Evolutionary conservation across 2,113 vertebrate species (phyloP).

Genomic region (Callipepla californica): DNA sequence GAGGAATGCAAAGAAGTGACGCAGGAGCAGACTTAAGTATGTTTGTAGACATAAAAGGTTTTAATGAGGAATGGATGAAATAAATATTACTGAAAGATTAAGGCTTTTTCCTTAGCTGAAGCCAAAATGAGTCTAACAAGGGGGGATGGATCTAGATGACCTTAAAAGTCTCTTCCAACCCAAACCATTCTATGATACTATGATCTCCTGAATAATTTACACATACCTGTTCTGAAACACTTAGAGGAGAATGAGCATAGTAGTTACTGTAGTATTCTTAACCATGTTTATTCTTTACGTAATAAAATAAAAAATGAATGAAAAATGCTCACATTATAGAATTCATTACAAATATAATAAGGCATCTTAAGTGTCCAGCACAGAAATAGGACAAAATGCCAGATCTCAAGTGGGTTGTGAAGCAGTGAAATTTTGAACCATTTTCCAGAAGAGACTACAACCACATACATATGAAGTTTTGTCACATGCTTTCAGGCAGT

Average conservation of each 20-base stretch:
- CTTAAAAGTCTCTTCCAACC: too few species aligned
- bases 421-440: background rate
- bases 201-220: conserved; percentile 10
- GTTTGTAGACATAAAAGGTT: background rate
- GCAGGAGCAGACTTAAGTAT: background rate
- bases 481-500: background rate
- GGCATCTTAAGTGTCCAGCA: background rate
- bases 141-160: too few species aligned
- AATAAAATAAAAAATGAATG: background rate
- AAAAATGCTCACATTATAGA: background rate
- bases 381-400: background rate
- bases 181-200: too few species aligned
- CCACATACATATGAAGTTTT: background rate
- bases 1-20: background rate
- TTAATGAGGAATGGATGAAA: background rate
- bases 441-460: background rate
- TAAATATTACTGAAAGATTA: background rate
- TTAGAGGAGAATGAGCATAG: background rate
- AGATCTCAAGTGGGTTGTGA: background rate
- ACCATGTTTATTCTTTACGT: background rate
- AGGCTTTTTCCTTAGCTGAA: background rate
- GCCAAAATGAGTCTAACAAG: background rate
- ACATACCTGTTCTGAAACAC: background rate
- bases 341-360: background rate
- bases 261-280: background rate